Evolutionary conservation across 2,113 vertebrate species (phyloP).

Genomic region (Sorex fumeus): DNA sequence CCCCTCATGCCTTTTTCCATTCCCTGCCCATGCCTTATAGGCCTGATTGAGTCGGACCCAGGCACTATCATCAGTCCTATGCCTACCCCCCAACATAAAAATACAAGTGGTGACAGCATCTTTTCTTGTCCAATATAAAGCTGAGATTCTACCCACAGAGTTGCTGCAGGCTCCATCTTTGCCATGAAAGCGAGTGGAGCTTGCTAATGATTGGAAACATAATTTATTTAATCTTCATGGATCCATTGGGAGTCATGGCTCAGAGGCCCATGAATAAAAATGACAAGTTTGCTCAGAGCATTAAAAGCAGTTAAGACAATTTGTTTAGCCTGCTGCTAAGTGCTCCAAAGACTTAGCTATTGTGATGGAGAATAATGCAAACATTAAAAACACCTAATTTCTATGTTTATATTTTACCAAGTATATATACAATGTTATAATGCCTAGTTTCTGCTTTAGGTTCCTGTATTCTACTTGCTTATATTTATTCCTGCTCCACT

Average conservation of each 20-base stretch:
- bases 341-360: slow-evolving; percentile 48
- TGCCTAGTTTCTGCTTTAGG: neutral
- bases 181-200: slow-evolving; percentile 20
- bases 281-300: slow-evolving; percentile 74
- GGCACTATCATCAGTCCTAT: neutral
- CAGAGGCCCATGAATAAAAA: slow-evolving; percentile 85
- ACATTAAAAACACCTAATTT: neutral
- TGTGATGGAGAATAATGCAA: neutral
- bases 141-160: neutral
- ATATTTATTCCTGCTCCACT: neutral
- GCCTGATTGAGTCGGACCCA: neutral
- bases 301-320: slow-evolving; percentile 79
- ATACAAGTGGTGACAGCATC: neutral
- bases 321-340: slow-evolving; percentile 72
- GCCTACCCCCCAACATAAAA: neutral
- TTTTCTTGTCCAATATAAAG: slow-evolving; percentile 13
- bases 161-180: neutral
- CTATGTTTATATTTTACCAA: slow-evolving; percentile 12
- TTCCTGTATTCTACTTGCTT: neutral
- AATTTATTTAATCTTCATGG: slow-evolving; percentile 86
- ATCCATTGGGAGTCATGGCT: slow-evolving; percentile 80
- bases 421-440: neutral
- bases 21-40: neutral
- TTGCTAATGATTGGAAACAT: slow-evolving; percentile 83
- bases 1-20: neutral